Evolutionary conservation across 2,113 vertebrate genomes (phyloP), one percentile per base, ranked within the genome.

Genomic region (Sceloporus undulatus): DNA sequence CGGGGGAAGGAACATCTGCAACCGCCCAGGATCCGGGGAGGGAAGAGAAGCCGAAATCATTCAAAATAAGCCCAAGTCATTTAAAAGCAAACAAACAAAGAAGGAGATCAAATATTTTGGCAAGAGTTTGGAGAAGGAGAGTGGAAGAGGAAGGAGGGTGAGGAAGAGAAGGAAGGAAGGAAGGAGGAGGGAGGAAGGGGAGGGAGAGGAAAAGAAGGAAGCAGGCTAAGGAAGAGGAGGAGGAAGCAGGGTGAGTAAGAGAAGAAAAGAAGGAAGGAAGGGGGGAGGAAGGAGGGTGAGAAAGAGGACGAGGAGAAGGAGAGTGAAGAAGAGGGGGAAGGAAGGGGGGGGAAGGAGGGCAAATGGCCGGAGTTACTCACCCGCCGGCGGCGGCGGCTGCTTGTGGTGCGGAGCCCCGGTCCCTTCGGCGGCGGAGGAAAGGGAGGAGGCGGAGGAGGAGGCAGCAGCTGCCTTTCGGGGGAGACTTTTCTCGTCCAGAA

Each of bases 351-450:
- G 42, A 48, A 48, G 42, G 42, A 38, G 52, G 54, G 34, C 66
- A 68, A 5, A 56, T 4, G 42, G 52, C 85, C 66, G 27, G 54
- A 66, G 94, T 89, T 92, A 90, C 93, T 92, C 89, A 94, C 96
- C 93, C 62, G 66, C 94, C 91, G 54, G 78, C 78, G 29, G 65
- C 90, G 79, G 92, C 85, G 88, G 92, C 92, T 94, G 92, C 91
- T 91, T 90, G 84, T 59, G 77, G 79, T 80, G 65, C 82, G 34
- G 79, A 10, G 56, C 56, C 5, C 71, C 95, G 92, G 90, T 90
- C 91, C 91, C 94, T 86, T 78, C 92, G 85, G 89, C 86, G 81
- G 88, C 27, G 21, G 78, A 34, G 14, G 18, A 48, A 48, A 9
- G 10, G 56, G 56, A 59, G 56, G 56, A 10, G 56, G 56, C 4